These are phyloP conservation scores for Cynodonichthys magdalenae DNA, from an alignment of 2,797 vertebrate species.

Conservation along the genomic window DNA sequence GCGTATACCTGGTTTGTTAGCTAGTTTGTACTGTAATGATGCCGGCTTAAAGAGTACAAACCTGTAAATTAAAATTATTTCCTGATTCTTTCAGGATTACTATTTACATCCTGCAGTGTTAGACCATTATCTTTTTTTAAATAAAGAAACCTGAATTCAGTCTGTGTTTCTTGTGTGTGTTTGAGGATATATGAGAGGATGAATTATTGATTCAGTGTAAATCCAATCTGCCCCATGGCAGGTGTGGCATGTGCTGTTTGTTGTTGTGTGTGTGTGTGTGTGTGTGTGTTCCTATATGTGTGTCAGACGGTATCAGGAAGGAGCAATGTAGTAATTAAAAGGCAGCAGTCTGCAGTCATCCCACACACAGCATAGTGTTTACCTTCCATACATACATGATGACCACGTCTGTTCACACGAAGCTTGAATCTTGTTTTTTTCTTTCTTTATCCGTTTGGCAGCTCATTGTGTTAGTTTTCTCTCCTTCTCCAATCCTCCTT, in stretches of 20 bases:
- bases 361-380: constrained; percentile 30
- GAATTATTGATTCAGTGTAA: constrained; percentile 78
- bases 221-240: constrained; percentile 74
- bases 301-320: constrained; percentile 38
- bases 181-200: constrained; percentile 46
- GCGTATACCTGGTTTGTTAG: constrained; percentile 26
- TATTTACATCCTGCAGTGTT: constrained; percentile 5
- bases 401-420: constrained; percentile 14
- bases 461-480: constrained; percentile 4
- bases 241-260: constrained; percentile 57
- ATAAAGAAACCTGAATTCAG: constrained; percentile 22
- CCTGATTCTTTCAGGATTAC: neutral
- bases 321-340: constrained; percentile 66
- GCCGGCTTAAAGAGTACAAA: too few relatives aligned
- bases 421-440: neutral
- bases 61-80: constrained; percentile 6
- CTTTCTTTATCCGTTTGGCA: constrained; percentile 14
- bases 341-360: constrained; percentile 58
- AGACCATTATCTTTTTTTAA: constrained; percentile 3
- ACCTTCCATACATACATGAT: constrained; percentile 32
- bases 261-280: constrained; percentile 31
- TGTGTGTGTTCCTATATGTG: constrained; percentile 17
- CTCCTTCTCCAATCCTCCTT: neutral
- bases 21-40: constrained; percentile 30
- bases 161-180: constrained; percentile 24